Conservation (phyloP, 2,888 invertebrate genomes). For the Ypsolopha scabrella region DNA sequence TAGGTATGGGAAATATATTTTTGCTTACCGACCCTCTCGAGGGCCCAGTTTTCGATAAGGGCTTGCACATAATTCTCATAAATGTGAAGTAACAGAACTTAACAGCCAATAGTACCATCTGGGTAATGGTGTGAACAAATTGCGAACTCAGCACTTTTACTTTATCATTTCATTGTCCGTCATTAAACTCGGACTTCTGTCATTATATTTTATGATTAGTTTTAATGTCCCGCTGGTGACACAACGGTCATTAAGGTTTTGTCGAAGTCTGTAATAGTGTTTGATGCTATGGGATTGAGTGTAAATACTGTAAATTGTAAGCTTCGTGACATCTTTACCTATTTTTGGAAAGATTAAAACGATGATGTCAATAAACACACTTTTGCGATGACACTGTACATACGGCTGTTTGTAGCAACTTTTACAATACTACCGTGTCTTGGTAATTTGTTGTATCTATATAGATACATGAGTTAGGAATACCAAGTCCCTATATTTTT, state of each 20-base stretch:
- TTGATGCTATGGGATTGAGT: not conserved
- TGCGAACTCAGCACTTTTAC: slow-evolving; percentile 39
- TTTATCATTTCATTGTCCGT: slow-evolving; percentile 17
- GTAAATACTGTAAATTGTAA: too few relatives aligned
- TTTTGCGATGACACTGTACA: too few relatives aligned
- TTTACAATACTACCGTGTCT: too few relatives aligned
- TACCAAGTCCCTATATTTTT: too few relatives aligned
- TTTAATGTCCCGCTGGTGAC: not conserved
- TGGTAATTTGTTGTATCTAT: too few relatives aligned
- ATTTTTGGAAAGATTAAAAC: not conserved
- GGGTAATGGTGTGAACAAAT: slow-evolving; percentile 53
- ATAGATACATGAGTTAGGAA: too few relatives aligned
- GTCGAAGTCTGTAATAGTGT: not conserved
- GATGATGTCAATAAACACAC: too few relatives aligned
- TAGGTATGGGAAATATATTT: too few relatives aligned
- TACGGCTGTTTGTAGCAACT: too few relatives aligned
- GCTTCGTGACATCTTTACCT: not conserved
- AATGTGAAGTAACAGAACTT: slow-evolving; percentile 48
- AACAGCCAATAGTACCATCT: slow-evolving; percentile 29
- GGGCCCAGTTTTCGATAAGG: too few relatives aligned
- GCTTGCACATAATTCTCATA: slow-evolving; percentile 11
- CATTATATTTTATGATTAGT: slow-evolving; percentile 2
- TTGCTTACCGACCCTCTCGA: too few relatives aligned
- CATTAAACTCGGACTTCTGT: slow-evolving; percentile 14
- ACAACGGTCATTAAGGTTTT: not conserved